phyloP scores from a whole-genome alignment of 2,888 invertebrate genomes.

The Orthosia cruda region DNA sequence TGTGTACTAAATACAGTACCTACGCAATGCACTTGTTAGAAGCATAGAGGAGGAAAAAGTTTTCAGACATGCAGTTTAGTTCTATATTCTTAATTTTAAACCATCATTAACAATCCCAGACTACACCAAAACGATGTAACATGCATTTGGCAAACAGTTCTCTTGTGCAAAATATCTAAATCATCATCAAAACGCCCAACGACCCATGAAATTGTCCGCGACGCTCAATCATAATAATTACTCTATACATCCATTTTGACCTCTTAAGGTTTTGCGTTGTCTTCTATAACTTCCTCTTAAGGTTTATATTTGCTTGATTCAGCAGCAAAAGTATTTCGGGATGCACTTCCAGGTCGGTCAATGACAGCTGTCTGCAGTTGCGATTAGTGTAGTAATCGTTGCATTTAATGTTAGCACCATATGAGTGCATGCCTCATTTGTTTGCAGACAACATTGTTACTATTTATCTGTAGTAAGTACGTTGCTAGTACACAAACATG shows the following conservation, averaged over 20 bases:
- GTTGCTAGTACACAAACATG: constrained; percentile 66
- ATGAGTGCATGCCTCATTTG: constrained; percentile 74
- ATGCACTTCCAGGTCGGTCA: constrained; percentile 79
- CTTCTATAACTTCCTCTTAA: constrained; percentile 47
- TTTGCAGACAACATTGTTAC: constrained; percentile 70
- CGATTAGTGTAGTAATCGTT: constrained; percentile 82
- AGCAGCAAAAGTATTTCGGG: constrained; percentile 45
- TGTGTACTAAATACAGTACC: not conserved
- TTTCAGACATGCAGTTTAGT: not conserved
- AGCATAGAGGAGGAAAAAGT: not conserved
- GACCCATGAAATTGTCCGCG: constrained; percentile 81
- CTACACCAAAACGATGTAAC: constrained; percentile 23
- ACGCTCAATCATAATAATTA: constrained; percentile 82
- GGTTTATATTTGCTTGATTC: constrained; percentile 51
- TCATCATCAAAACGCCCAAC: constrained; percentile 71
- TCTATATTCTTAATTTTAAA: not conserved
- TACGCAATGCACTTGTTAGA: not conserved
- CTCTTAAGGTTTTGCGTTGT: constrained; percentile 62
- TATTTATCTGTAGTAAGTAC: constrained; percentile 53
- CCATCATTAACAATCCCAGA: constrained; percentile 16
- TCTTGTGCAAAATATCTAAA: constrained; percentile 67
- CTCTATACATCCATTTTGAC: constrained; percentile 68
- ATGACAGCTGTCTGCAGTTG: constrained; percentile 85
- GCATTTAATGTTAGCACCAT: constrained; percentile 78
- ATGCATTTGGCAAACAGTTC: constrained; percentile 49